Conservation (phyloP, 2,888 invertebrate genomes). For the Arrhopalites spinosus region DNA sequence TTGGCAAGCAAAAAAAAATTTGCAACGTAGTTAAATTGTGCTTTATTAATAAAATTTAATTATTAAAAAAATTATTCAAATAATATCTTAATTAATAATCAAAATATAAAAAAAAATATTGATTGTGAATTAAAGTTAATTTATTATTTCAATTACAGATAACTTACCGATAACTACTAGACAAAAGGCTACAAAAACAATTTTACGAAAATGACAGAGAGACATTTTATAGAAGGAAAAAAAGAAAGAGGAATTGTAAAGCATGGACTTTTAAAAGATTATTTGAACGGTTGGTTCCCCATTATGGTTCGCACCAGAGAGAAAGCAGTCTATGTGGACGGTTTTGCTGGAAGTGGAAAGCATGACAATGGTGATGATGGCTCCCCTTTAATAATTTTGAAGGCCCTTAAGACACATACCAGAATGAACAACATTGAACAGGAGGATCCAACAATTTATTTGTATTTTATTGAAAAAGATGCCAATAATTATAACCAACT, state of each 20-base stretch:
- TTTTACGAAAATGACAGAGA: no score
- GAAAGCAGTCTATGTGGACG: slow-evolving; percentile 10
- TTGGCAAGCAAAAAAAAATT: no score
- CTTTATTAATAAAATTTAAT: no score
- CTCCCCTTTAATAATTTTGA: background rate
- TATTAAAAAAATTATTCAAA: no score
- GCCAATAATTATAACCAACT: background rate
- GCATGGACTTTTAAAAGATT: background rate
- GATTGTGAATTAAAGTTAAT: no score
- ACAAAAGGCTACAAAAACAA: no score
- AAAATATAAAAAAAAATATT: no score
- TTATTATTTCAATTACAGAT: no score
- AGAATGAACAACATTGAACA: background rate
- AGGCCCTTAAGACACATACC: background rate
- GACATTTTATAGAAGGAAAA: background rate
- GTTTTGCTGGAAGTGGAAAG: slow-evolving; percentile 10
- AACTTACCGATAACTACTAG: no score
- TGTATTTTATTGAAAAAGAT: background rate
- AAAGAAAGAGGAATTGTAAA: background rate
- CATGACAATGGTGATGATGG: background rate
- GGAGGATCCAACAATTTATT: background rate
- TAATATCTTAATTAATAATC: no score
- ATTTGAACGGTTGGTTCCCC: slow-evolving; percentile 8
- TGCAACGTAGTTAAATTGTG: no score
- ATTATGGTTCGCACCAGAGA: background rate